Base-by-base conservation (phyloP, 1,140 invertebrate species). In the Acromyrmex charruanus region DNA sequence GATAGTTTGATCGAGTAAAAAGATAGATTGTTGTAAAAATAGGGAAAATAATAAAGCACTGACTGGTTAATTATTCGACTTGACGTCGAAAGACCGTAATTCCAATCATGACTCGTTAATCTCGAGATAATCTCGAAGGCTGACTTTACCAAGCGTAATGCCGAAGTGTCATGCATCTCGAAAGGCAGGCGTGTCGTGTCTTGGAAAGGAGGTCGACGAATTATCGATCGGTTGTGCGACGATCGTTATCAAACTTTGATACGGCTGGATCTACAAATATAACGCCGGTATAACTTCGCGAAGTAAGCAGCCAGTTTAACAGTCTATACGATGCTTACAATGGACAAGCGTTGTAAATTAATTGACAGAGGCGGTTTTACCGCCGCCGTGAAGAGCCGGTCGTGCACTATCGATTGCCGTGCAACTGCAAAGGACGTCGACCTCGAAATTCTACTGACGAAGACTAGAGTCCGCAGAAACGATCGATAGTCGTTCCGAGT, bases 401-500 rank as follows among this genome's bases (percentile, higher is more conserved):
- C 69, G 82, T 61, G 49, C 44, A 35, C 53, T 85, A 88, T 90
- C 90, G 86, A 89, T 89, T 84, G 55, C 69, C 49, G 77, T 88
- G 66, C 65, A 90, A 87, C 77, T 87, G 75, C 80, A 86, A 90
- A 88, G 91, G 89, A 89, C 92, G 92, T 92, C 91, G 92, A 93
- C 92, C 93, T 92, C 92, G 77, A 93, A 92, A 92, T 87, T 90
- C 63, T 69, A 90, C 74, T 89, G 85, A 82, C 87, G 53, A 35
- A 75, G 87, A 75, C 49, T 58, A 74, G 68, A 90, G 90, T 91
- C 88, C 87, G 35, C 63, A 69, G 77, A 55, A 86, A 88, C 92
- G 92, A 92, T 93, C 93, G 92, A 92, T 93, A 93, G 84, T 84
- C 87, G 86, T 89, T 65, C 86, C 80, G 77, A 88, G 18, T 39